Evolutionary conservation across 2,113 vertebrate species (phyloP).

Genomic region (Macheiramphus alcinus): DNA sequence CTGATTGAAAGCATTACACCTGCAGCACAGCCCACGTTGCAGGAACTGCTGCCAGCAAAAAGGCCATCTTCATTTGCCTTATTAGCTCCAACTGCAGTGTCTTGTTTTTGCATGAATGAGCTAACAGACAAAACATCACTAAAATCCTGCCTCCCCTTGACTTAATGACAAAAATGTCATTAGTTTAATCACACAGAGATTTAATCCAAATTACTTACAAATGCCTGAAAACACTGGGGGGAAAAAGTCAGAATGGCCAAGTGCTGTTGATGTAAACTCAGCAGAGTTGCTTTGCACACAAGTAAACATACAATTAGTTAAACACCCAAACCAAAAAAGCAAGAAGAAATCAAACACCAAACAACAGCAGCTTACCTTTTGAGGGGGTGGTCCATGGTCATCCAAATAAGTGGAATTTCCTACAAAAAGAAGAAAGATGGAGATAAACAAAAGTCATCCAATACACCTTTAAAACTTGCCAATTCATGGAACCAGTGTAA

Average conservation of each 20-base stretch:
- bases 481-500: background rate
- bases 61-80: background rate
- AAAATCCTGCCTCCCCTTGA: background rate
- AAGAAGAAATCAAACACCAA: background rate
- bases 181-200: background rate
- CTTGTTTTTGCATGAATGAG: background rate
- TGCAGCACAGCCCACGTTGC: background rate
- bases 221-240: background rate
- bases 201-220: background rate
- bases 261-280: background rate
- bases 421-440: slow-evolving; percentile 35
- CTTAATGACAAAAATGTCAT: background rate
- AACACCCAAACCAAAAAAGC: background rate
- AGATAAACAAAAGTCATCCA: slow-evolving; percentile 9
- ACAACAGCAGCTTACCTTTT: slow-evolving; percentile 78
- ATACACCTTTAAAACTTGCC: background rate
- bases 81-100: background rate
- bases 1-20: background rate
- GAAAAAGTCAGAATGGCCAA: fast-evolving
- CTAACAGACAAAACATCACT: background rate
- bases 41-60: background rate
- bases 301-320: background rate
- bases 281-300: background rate
- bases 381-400: slow-evolving; percentile 86
- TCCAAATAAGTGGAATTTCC: slow-evolving; percentile 95